These are phyloP conservation scores for Oceanites oceanicus DNA, from an alignment of 2,113 vertebrate genomes.

Conservation along the genomic window DNA sequence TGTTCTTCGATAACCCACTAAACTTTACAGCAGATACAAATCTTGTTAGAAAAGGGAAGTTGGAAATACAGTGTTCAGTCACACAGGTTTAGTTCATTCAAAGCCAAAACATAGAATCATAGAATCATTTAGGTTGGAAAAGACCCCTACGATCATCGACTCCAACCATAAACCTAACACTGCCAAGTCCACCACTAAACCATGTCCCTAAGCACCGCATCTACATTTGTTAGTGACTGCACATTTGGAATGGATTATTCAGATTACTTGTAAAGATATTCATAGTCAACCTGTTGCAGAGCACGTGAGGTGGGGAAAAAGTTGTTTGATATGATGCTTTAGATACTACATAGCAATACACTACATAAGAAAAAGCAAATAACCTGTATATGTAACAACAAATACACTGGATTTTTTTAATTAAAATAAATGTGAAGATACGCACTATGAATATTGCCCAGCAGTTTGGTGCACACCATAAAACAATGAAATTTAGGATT, in stretches of 20 bases:
- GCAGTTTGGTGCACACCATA: background rate
- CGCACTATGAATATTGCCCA: accelerated
- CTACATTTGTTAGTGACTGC: background rate
- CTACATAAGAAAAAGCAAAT: background rate
- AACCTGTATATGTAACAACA: background rate
- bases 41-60: background rate
- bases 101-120: background rate
- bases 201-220: accelerated
- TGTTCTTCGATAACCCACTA: background rate
- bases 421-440: background rate
- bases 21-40: background rate
- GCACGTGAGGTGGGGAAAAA: background rate
- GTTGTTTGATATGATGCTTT: background rate
- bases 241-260: background rate
- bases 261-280: background rate
- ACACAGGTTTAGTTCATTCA: background rate
- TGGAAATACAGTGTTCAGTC: background rate
- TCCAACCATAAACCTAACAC: background rate
- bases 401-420: background rate
- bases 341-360: background rate
- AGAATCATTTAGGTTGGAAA: background rate
- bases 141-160: background rate
- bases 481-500: background rate
- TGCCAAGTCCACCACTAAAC: background rate
- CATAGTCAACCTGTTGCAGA: background rate